phyloP scores from a whole-genome alignment of 2,888 invertebrate species.

The Neoascia interrupta region DNA sequence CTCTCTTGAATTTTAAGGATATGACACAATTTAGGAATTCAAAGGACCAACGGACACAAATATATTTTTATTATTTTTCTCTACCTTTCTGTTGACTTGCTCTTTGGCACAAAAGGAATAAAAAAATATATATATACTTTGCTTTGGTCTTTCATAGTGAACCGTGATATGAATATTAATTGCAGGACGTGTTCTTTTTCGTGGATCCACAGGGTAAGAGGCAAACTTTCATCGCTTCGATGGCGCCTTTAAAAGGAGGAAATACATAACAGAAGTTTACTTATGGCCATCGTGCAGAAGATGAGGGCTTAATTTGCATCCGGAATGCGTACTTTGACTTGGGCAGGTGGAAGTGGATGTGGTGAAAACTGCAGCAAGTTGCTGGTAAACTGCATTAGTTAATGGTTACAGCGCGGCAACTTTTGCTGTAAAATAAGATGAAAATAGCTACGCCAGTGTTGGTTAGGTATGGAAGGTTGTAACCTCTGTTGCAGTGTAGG shows the following conservation, averaged over 20 bases:
- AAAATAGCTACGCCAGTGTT: too few species aligned
- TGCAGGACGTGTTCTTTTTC: slow-evolving; percentile 40
- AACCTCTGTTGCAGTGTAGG: too few species aligned
- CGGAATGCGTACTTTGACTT: slow-evolving; percentile 54
- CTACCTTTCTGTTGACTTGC: slow-evolving; percentile 4
- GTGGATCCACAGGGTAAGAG: not conserved
- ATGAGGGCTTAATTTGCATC: slow-evolving; percentile 67
- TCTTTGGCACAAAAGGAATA: slow-evolving; percentile 43
- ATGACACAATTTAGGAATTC: slow-evolving; percentile 54
- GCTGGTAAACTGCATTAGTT: slow-evolving; percentile 61
- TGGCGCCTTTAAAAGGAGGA: slow-evolving; percentile 40
- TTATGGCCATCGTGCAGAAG: slow-evolving; percentile 56
- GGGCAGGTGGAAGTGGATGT: slow-evolving; percentile 27
- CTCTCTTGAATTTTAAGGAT: slow-evolving; percentile 59
- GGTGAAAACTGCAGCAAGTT: slow-evolving; percentile 35
- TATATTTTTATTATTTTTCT: slow-evolving; percentile 54
- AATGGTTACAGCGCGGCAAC: slow-evolving; percentile 57
- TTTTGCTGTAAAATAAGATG: slow-evolving; percentile 49
- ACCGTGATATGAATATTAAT: slow-evolving; percentile 66
- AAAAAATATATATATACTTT: slow-evolving; percentile 39
- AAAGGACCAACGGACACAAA: slow-evolving; percentile 52
- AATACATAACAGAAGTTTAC: slow-evolving; percentile 65
- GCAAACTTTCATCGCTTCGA: slow-evolving; percentile 51
- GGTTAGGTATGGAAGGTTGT: too few species aligned
- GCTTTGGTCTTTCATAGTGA: slow-evolving; percentile 54